These are phyloP conservation scores for Campylomormyrus tamandua DNA, from an alignment of 2,113 vertebrate species.

Conservation along the genomic window DNA sequence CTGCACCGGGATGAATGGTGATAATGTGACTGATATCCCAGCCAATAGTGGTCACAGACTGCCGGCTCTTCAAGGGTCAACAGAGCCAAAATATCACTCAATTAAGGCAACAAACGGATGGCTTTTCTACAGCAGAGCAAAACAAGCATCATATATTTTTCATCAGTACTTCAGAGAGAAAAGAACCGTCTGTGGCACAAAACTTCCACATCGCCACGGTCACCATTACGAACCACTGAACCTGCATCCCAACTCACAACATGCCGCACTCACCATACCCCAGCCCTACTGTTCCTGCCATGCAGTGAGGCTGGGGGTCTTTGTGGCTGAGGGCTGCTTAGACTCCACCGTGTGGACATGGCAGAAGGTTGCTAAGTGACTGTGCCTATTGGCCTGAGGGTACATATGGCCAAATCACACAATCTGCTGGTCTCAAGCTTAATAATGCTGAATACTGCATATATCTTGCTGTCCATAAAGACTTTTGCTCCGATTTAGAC, in stretches of 20 bases:
- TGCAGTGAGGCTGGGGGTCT: neutral
- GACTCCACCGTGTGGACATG: neutral
- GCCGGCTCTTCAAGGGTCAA: slow-evolving; percentile 44
- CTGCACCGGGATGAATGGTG: neutral
- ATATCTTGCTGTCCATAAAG: neutral
- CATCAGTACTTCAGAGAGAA: slow-evolving; percentile 22
- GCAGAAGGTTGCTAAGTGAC: slow-evolving; percentile 12
- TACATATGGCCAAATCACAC: neutral
- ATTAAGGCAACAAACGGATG: slow-evolving; percentile 44
- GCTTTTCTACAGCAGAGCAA: slow-evolving; percentile 32
- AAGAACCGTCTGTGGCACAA: neutral
- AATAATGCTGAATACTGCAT: neutral
- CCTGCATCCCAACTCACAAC: neutral
- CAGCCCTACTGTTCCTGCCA: neutral
- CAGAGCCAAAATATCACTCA: slow-evolving; percentile 35
- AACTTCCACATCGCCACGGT: neutral
- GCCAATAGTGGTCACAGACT: slow-evolving; percentile 17
- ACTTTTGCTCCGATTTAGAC: neutral
- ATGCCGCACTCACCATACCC: neutral
- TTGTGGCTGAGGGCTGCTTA: neutral
- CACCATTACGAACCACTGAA: neutral
- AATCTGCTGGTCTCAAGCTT: slow-evolving; percentile 8
- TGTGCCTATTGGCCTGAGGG: neutral
- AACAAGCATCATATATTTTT: slow-evolving; percentile 28
- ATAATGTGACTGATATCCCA: slow-evolving; percentile 22